Evolutionary conservation across 2,888 invertebrate species (phyloP).

Genomic region (Mamestra brassicae): DNA sequence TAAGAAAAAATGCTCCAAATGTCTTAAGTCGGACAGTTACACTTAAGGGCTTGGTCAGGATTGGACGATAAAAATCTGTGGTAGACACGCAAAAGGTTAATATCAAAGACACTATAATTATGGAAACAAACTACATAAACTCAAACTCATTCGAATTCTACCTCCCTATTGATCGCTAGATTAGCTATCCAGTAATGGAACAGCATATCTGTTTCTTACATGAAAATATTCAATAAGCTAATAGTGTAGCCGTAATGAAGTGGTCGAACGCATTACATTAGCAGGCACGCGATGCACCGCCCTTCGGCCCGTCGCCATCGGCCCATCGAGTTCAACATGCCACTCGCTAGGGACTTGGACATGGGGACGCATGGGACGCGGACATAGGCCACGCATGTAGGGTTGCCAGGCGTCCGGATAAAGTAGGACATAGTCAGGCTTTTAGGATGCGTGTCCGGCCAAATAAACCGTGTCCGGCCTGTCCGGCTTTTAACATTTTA

Average conservation of each 20-base stretch:
- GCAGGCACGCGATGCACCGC: conserved; percentile 63
- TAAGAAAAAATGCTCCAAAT: too few relatives aligned
- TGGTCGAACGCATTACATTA: conserved; percentile 57
- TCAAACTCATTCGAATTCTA: neutral
- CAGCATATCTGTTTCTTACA: conserved; percentile 28
- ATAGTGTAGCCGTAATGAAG: conserved; percentile 50
- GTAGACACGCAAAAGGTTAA: too few relatives aligned
- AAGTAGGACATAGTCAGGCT: too few relatives aligned
- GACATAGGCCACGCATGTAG: conserved; percentile 36
- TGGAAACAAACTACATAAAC: neutral
- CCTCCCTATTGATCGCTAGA: neutral
- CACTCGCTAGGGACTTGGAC: conserved; percentile 44
- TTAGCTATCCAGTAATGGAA: conserved; percentile 16
- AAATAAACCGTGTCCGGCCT: too few relatives aligned
- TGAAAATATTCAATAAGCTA: conserved; percentile 54
- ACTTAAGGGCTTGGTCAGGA: too few relatives aligned
- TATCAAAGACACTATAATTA: neutral
- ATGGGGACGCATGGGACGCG: too few relatives aligned
- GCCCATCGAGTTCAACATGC: conserved; percentile 51
- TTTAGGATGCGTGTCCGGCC: too few relatives aligned
- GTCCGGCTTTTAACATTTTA: too few relatives aligned
- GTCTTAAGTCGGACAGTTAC: too few relatives aligned
- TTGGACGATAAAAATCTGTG: too few relatives aligned
- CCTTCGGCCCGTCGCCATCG: neutral
- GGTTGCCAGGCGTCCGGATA: too few relatives aligned